Conservation (phyloP, 1,140 invertebrate genomes). For the Thaumatotibia leucotreta region DNA sequence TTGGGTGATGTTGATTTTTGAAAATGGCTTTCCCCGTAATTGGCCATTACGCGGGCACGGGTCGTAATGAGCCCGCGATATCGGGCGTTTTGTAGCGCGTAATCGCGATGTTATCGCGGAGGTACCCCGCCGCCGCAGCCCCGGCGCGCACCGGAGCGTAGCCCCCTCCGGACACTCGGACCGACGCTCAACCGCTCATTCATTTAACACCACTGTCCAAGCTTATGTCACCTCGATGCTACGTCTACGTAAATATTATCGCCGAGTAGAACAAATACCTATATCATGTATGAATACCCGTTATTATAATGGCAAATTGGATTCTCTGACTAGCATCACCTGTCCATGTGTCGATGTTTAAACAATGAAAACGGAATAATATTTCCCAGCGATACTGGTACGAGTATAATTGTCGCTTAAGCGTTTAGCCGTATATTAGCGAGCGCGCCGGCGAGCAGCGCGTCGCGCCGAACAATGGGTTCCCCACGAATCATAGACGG, state of each 20-base stretch:
- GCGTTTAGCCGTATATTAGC: conserved; percentile 10
- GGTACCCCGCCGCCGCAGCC: conserved; percentile 20
- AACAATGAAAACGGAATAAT: neutral
- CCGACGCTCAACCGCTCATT: conserved; percentile 24
- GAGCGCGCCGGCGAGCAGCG: conserved; percentile 6
- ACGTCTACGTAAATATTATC: neutral
- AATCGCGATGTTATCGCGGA: conserved; percentile 64
- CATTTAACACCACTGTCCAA: conserved; percentile 1
- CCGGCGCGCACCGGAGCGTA: conserved; percentile 14
- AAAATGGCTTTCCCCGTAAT: conserved; percentile 33
- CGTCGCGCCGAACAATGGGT: conserved; percentile 38
- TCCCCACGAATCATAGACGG: conserved; percentile 42
- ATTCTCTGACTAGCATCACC: neutral
- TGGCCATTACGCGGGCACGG: conserved; percentile 52
- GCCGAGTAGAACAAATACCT: neutral
- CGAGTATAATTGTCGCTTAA: conserved; percentile 11
- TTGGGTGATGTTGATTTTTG: conserved; percentile 13
- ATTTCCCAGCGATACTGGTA: neutral
- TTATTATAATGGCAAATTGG: neutral
- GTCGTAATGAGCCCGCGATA: conserved; percentile 59
- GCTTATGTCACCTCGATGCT: conserved; percentile 9
- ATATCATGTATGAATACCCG: neutral
- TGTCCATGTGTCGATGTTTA: neutral
- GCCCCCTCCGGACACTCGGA: conserved; percentile 30
- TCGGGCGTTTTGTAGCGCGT: conserved; percentile 67